A percentile compares a stretch with the other conserved stretches of the same genome.
Conservation (phyloP, 1,140 invertebrate species). For the Magallana ariakensis region DNA sequence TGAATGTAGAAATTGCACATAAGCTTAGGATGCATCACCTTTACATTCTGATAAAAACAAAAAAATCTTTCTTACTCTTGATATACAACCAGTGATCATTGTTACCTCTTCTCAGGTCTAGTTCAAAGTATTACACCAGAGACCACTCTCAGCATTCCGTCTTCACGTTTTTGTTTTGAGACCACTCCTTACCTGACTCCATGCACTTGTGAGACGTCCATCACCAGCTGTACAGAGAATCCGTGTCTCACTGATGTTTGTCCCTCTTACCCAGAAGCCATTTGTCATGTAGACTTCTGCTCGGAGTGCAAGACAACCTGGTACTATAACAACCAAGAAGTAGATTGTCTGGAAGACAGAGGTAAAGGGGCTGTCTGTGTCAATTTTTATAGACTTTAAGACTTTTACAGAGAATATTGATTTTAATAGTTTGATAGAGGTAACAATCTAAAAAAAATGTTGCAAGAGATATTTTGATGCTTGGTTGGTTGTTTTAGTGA, state of each 20-base stretch:
- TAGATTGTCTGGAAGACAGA: conserved; percentile 67
- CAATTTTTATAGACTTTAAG: too few relatives aligned
- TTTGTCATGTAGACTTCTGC: conserved; percentile 69
- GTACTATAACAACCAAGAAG: conserved; percentile 61
- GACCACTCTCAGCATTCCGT: conserved; percentile 52
- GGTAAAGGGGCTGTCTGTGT: conserved; percentile 48
- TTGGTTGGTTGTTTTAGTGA: too few relatives aligned
- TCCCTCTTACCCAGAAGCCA: conserved; percentile 70
- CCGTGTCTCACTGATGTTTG: conserved; percentile 66
- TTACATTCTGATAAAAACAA: too few relatives aligned
- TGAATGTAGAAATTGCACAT: too few relatives aligned
- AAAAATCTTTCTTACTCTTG: too few relatives aligned
- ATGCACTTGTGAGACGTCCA: conserved; percentile 63
- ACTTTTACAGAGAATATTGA: too few relatives aligned
- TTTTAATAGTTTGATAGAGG: too few relatives aligned
- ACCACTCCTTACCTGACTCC: conserved; percentile 64
- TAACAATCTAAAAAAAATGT: too few relatives aligned
- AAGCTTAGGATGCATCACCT: too few relatives aligned
- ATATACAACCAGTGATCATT: too few relatives aligned
- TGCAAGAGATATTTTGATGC: too few relatives aligned
- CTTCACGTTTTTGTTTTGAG: conserved; percentile 70
- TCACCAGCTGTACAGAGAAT: conserved; percentile 65
- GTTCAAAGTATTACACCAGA: conserved; percentile 59
- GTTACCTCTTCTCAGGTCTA: conserved; percentile 56
- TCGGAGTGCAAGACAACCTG: conserved; percentile 65